Percentiles rank a stretch among this genome's conserved stretches.
phyloP scores from a whole-genome alignment of 2,113 vertebrate species.

The Alectura lathami region DNA sequence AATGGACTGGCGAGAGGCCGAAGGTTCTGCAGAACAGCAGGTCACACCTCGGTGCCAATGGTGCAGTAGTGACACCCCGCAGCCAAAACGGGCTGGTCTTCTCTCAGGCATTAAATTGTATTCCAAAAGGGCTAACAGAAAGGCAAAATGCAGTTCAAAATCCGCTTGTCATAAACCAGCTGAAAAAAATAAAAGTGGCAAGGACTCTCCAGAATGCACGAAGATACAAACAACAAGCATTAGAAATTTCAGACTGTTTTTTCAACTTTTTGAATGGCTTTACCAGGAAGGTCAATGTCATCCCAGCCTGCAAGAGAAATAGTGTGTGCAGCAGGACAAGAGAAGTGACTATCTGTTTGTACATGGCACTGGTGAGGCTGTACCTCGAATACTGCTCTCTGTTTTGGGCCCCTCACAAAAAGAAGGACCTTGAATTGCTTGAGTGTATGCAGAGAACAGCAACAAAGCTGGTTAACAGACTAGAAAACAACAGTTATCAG shows the following conservation, averaged over 20 bases:
- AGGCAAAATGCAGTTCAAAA: not conserved
- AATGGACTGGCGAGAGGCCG: not conserved
- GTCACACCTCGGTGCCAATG: not conserved
- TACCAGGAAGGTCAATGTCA: not conserved
- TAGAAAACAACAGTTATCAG: not conserved
- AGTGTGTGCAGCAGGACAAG: not conserved
- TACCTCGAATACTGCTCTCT: not conserved
- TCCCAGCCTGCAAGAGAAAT: not conserved
- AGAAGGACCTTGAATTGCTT: not conserved
- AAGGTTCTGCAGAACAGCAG: not conserved
- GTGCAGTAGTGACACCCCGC: no score
- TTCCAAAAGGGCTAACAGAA: not conserved
- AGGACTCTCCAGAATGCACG: not conserved
- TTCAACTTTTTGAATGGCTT: not conserved
- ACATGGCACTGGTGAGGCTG: not conserved
- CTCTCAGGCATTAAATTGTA: not conserved
- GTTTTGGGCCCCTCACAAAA: not conserved
- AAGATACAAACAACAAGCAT: not conserved
- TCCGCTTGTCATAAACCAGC: not conserved
- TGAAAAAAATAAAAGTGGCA: not conserved
- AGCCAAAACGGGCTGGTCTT: not conserved
- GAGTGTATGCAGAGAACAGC: not conserved
- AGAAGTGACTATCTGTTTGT: not conserved
- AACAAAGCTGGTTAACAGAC: not conserved
- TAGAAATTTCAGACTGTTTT: not conserved